Conservation (phyloP, 2,888 invertebrate genomes). For the Limnephilus rhombicus region DNA sequence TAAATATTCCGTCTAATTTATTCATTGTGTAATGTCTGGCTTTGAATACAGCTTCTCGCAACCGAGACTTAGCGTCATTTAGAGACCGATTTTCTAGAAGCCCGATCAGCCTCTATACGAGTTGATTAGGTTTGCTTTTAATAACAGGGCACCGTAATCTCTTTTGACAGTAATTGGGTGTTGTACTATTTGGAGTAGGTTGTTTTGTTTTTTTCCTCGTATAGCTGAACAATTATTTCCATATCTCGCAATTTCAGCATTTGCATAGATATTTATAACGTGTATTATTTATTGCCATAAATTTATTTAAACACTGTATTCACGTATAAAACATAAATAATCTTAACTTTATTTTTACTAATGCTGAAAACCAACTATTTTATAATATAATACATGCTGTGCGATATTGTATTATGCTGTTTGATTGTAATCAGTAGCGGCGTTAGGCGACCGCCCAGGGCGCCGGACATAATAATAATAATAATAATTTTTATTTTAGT, state of each 20-base stretch:
- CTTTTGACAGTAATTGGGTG: conserved; percentile 56
- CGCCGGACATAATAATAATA: too few relatives aligned
- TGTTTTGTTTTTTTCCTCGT: conserved; percentile 32
- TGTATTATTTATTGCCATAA: background rate
- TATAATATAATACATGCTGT: background rate
- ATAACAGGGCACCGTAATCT: conserved; percentile 53
- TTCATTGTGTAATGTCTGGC: conserved; percentile 33
- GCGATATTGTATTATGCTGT: too few relatives aligned
- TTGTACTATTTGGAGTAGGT: conserved; percentile 38
- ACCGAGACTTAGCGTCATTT: conserved; percentile 27
- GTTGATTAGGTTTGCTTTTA: conserved; percentile 52
- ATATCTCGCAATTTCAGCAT: conserved; percentile 16
- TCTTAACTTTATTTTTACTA: background rate
- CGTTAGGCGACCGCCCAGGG: too few relatives aligned
- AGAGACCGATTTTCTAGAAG: conserved; percentile 32
- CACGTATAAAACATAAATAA: background rate
- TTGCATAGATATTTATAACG: background rate
- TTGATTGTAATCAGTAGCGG: too few relatives aligned
- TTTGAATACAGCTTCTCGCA: conserved; percentile 28
- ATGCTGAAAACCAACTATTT: background rate
- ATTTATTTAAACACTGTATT: background rate
- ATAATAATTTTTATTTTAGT: too few relatives aligned
- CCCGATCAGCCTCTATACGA: conserved; percentile 52
- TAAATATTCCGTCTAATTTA: conserved; percentile 35
- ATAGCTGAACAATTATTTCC: conserved; percentile 8